Percentiles rank a stretch among this genome's conserved stretches.
Evolutionary conservation across 2,113 vertebrate genomes (phyloP).

Genomic region (Diadophis punctatus): DNA sequence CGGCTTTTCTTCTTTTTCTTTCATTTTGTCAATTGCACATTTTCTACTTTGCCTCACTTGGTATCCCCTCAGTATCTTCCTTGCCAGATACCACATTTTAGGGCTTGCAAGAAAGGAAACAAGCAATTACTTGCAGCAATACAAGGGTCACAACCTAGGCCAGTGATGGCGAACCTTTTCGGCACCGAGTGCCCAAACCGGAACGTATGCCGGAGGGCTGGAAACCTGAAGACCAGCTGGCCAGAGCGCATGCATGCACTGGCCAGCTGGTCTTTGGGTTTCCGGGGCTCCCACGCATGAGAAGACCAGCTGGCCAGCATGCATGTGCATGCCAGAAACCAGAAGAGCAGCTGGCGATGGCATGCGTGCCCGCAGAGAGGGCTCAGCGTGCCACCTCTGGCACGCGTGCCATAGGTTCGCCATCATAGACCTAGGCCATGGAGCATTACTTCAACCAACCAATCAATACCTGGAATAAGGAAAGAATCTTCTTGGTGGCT

Average conservation of each 20-base stretch:
- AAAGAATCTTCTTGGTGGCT: not conserved
- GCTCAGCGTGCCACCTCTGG: no score
- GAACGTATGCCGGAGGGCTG: no score
- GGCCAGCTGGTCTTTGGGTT: no score
- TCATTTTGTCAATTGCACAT: not conserved
- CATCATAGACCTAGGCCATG: not conserved
- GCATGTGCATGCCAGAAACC: no score
- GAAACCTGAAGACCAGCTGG: no score
- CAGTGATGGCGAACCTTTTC: not conserved
- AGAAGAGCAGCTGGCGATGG: no score
- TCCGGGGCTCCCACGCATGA: no score
- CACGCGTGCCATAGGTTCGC: no score
- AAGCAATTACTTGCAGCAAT: rapidly evolving
- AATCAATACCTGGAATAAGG: conserved; percentile 22
- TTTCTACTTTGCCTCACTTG: not conserved
- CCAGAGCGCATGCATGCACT: no score
- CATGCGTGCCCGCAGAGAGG: no score
- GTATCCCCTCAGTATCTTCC: not conserved
- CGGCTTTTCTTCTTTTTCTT: not conserved
- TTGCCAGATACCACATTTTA: not conserved
- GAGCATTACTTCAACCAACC: not conserved
- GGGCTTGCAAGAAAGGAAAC: not conserved
- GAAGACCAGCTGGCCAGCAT: no score
- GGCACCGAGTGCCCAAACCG: no score
- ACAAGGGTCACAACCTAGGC: not conserved